Percentiles rank a stretch among this genome's conserved stretches.
phyloP scores from a whole-genome alignment of 2,888 invertebrate species.

The Tortricodes alternella region DNA sequence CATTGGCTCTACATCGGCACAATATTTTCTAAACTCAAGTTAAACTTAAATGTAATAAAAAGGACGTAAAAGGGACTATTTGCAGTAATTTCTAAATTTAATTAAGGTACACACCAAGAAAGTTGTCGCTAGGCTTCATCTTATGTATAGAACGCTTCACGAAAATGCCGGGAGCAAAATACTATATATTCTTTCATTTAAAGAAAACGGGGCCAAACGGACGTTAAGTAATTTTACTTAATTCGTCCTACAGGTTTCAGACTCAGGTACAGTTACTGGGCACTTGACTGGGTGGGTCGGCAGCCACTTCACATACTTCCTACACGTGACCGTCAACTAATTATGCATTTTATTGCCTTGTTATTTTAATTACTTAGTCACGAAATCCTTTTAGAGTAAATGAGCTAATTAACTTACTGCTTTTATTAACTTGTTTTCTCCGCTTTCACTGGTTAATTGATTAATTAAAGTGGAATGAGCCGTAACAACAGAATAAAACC shows the following conservation, averaged over 20 bases:
- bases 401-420: background rate
- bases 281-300: no score
- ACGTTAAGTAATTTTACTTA: background rate
- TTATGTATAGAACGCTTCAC: background rate
- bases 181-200: background rate
- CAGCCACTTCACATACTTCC: background rate
- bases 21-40: no score
- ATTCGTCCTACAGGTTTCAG: background rate
- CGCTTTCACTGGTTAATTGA: background rate
- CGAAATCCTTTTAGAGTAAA: background rate
- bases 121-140: background rate
- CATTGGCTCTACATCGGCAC: no score
- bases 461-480: background rate
- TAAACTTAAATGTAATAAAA: no score
- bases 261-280: background rate
- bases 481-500: background rate
- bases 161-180: background rate
- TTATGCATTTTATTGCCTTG: background rate
- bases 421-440: background rate
- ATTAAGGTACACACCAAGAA: no score
- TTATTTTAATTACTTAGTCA: background rate
- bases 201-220: conserved; percentile 1
- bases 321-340: no score
- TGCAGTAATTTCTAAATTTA: no score
- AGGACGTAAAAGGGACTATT: no score